Conservation (phyloP, 1,140 invertebrate genomes). For the Heliconius eleuchia region DNA sequence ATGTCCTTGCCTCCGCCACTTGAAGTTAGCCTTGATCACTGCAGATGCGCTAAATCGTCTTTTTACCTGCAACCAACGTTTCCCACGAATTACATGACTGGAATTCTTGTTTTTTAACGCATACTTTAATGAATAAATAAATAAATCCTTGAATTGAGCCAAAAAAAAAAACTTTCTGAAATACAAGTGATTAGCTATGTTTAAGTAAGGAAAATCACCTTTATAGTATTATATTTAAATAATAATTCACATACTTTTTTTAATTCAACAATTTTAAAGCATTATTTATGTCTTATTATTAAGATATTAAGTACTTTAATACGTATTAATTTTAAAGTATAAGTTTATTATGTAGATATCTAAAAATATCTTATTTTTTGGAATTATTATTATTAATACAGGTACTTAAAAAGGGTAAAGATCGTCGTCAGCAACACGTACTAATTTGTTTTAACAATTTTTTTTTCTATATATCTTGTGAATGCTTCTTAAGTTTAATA, state of each 20-base stretch:
- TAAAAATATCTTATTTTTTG: too few relatives aligned
- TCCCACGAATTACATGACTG: neutral
- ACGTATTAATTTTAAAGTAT: too few relatives aligned
- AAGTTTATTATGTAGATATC: too few relatives aligned
- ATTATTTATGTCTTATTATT: too few relatives aligned
- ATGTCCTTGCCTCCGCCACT: constrained; percentile 18
- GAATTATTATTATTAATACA: too few relatives aligned
- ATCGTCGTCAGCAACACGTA: too few relatives aligned
- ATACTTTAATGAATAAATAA: neutral
- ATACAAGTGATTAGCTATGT: neutral
- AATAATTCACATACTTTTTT: too few relatives aligned
- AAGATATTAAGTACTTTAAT: too few relatives aligned
- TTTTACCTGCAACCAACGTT: neutral
- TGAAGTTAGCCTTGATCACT: neutral
- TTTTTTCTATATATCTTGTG: neutral
- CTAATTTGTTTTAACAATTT: too few relatives aligned
- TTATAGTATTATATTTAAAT: neutral
- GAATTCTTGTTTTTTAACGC: neutral
- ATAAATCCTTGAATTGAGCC: neutral
- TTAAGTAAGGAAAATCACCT: neutral
- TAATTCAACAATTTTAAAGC: too few relatives aligned
- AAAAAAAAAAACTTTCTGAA: neutral
- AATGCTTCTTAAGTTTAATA: neutral
- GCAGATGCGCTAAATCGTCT: neutral
- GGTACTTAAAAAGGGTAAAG: too few relatives aligned